Conservation (phyloP, 1,140 invertebrate genomes). For the Brachionus angularis region DNA sequence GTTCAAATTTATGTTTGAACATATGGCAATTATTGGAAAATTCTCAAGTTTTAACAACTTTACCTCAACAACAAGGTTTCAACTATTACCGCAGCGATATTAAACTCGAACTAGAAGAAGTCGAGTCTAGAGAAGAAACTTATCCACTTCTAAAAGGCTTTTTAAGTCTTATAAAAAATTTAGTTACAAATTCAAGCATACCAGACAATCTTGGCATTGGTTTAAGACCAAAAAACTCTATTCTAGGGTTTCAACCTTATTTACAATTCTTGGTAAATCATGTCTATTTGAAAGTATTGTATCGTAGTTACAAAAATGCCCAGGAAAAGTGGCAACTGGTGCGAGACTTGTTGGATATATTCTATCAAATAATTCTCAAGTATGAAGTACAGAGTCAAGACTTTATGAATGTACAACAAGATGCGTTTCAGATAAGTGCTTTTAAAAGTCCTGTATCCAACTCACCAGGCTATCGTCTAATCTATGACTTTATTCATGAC, state of each 20-base stretch:
- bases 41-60: slow-evolving; percentile 62
- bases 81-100: slow-evolving; percentile 45
- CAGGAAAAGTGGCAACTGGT: slow-evolving; percentile 63
- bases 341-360: slow-evolving; percentile 25
- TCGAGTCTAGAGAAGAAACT: slow-evolving; percentile 76
- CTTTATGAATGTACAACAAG: not conserved
- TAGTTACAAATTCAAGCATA: slow-evolving; percentile 69
- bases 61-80: slow-evolving; percentile 34
- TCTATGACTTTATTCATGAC: slow-evolving; percentile 38
- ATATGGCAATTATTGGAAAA: slow-evolving; percentile 81
- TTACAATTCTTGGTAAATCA: slow-evolving; percentile 73
- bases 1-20: slow-evolving; percentile 68
- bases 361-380: slow-evolving; percentile 37
- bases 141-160: slow-evolving; percentile 66
- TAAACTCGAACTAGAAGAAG: slow-evolving; percentile 66
- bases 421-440: slow-evolving; percentile 19
- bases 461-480: slow-evolving; percentile 29
- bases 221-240: slow-evolving; percentile 59
- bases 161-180: slow-evolving; percentile 69
- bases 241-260: slow-evolving; percentile 82
- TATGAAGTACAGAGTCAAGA: slow-evolving; percentile 14
- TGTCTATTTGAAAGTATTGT: slow-evolving; percentile 73
- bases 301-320: slow-evolving; percentile 70
- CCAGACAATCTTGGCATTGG: slow-evolving; percentile 75
- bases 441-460: not conserved